Conservation (phyloP, 2,888 invertebrate species). For the Andrena hattorfiana region DNA sequence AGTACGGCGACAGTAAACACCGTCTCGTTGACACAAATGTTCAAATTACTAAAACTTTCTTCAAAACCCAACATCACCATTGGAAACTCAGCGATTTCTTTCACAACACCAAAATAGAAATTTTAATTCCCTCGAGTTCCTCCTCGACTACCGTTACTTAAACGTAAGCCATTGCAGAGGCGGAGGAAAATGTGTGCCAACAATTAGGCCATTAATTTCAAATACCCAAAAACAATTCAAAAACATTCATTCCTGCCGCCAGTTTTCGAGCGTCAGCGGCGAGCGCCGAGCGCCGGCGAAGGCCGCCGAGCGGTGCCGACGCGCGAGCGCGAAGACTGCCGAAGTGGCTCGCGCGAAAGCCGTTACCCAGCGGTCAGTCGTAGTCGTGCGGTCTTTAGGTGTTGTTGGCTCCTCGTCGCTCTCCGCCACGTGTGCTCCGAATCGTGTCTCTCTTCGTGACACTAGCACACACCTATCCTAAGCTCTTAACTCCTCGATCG, state of each 20-base stretch:
- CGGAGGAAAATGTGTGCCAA: too few species aligned
- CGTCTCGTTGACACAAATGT: not conserved
- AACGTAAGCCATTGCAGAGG: too few species aligned
- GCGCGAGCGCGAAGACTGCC: conserved; percentile 62
- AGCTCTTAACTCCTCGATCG: not conserved
- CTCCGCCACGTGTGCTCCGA: conserved; percentile 11
- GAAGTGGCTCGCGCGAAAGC: conserved; percentile 73
- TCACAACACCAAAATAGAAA: too few species aligned
- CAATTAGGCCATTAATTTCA: too few species aligned
- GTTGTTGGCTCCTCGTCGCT: conserved; percentile 41
- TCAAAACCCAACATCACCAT: not conserved
- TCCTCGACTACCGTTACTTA: too few species aligned
- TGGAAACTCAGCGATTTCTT: too few species aligned
- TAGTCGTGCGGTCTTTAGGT: conserved; percentile 62
- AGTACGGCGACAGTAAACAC: not conserved
- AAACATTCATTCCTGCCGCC: not conserved
- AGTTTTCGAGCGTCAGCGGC: not conserved
- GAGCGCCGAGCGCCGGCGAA: not conserved
- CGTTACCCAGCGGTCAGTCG: conserved; percentile 74
- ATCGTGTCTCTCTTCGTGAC: not conserved
- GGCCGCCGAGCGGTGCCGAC: not conserved
- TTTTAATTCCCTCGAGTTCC: too few species aligned
- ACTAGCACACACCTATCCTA: not conserved
- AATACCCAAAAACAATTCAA: too few species aligned
- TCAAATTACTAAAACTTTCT: not conserved